Base-by-base conservation (phyloP, 2,888 invertebrate species). In the Cryptocephalus moraei region DNA sequence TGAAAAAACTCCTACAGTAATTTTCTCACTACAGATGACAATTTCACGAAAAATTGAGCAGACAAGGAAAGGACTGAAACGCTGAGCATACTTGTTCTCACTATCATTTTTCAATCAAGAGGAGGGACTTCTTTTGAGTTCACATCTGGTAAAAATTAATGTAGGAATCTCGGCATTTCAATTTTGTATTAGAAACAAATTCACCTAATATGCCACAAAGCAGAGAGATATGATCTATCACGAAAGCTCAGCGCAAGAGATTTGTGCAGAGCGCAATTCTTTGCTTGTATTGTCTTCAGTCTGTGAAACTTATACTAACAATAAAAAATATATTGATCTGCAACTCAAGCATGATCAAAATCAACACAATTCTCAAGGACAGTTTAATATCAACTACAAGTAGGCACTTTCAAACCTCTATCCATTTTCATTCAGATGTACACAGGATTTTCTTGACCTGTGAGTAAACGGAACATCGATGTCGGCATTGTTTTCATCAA, bases 401-500 rank as follows among this genome's bases (percentile, higher is more conserved):
- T 78, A 80, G 80, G 80, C 80, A 80, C 79, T 79, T 79, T 76
- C 72, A 71, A 68, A 72, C 68, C 69, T 64, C 59, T 50, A 55
- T 54, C 56, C 61, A 56, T 62, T 61, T 64, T 54, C 56, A 57
- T 60, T 78, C 87, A 97, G 76, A 99, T 96, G 76, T 95, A 99
- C 74, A 96, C 89, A 60, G 99, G 99, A 72, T 93, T 92, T 77
- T 99, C 99, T 75, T 99, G 99, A 51, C 99, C 99, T 60, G 99
- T 99, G 67, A 99, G 78, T 69, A 99, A 80, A 65, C 97, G 84
- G 79, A 96, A 99, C 94, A 99, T 99, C 57, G 97, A 97, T 58
- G 99, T 99, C 62, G 99, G 99, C 99, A 99, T 99, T 51, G 99
- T 99, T 77, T 99, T 99, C 97, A 99, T 99, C 63, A 96, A 81